Conservation (phyloP, 2,113 vertebrate genomes). For the Dasyprocta punctata region DNA sequence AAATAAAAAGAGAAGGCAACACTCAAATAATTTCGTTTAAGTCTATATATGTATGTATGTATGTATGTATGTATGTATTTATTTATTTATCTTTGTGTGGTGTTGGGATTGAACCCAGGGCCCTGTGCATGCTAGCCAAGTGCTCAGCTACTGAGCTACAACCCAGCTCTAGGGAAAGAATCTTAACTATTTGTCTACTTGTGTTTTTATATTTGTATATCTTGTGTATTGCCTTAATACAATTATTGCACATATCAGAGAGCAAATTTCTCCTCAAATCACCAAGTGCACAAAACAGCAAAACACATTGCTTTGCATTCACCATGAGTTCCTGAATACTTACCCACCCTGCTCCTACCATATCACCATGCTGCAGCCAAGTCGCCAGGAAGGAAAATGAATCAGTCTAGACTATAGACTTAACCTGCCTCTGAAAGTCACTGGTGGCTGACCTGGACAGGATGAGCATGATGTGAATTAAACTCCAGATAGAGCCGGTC, state of each 20-base stretch:
- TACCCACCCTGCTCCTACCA: neutral
- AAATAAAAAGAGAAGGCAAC: neutral
- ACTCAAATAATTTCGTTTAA: neutral
- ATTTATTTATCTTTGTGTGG: neutral
- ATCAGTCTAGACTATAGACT: neutral
- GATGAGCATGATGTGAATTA: neutral
- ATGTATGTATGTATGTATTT: too few species aligned
- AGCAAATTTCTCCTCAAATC: neutral
- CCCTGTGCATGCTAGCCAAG: neutral
- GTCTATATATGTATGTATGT: too few species aligned
- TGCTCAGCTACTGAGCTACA: neutral
- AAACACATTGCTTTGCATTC: fast-evolving
- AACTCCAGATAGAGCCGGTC: neutral
- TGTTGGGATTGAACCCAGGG: neutral
- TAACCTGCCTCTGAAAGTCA: neutral
- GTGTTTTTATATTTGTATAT: neutral
- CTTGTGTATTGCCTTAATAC: neutral
- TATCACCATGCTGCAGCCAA: neutral
- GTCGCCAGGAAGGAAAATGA: neutral
- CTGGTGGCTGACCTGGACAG: neutral
- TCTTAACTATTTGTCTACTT: neutral
- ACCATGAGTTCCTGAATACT: neutral
- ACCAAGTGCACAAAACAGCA: neutral
- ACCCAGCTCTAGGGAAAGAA: neutral
- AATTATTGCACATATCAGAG: neutral